These are phyloP conservation scores for Danionella dracula DNA, from an alignment of 2,797 vertebrate genomes.

Conservation along the genomic window DNA sequence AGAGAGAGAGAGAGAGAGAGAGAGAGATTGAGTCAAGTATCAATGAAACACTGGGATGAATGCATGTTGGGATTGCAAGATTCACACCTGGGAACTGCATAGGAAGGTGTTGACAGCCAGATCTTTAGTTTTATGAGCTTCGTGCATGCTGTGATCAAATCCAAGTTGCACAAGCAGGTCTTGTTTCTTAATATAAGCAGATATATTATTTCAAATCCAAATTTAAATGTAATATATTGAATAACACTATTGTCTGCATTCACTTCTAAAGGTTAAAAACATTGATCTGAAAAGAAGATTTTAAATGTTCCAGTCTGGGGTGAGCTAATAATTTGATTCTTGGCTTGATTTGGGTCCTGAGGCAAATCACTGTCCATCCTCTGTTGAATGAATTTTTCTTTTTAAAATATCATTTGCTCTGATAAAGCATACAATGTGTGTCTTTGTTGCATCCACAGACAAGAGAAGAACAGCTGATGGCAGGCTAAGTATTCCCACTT, in stretches of 20 bases:
- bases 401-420: too few species aligned
- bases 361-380: too few species aligned
- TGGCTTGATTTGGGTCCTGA: not conserved
- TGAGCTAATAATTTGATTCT: not conserved
- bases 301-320: not conserved
- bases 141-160: not conserved
- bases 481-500: not conserved
- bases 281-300: too few species aligned
- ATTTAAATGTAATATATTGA: too few species aligned
- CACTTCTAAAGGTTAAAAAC: not conserved
- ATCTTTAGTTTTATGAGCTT: not conserved
- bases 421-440: not conserved
- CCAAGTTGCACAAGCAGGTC: not conserved
- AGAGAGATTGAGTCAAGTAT: conserved; percentile 55
- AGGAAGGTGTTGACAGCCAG: not conserved
- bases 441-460: not conserved
- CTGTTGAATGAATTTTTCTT: too few species aligned
- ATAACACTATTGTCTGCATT: not conserved
- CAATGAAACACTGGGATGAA: conserved; percentile 44
- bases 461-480: conserved; percentile 13
- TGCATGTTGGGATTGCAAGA: conserved; percentile 19
- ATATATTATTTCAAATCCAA: too few species aligned
- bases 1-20: conserved; percentile 21
- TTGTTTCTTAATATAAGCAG: not conserved
- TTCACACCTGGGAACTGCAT: conserved; percentile 23